Percentiles rank a stretch among this genome's conserved stretches.
phyloP scores from a whole-genome alignment of 2,888 invertebrate genomes.

The Hoplodrina ambigua region DNA sequence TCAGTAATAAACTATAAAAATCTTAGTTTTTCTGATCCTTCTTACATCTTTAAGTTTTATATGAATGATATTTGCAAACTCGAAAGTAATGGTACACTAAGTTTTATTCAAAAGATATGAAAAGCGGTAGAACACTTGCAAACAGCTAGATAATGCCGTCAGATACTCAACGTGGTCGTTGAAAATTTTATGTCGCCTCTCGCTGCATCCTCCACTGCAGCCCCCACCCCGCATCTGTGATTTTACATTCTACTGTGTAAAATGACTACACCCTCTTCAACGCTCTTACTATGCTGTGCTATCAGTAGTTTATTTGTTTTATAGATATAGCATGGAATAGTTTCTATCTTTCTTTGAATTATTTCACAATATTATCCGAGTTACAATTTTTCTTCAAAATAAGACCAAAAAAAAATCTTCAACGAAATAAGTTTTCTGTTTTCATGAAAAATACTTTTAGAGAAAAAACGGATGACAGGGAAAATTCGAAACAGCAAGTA shows the following conservation, averaged over 20 bases:
- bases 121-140: conserved; percentile 83
- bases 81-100: conserved; percentile 57
- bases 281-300: conserved; percentile 64
- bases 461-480: conserved; percentile 1
- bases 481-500: conserved; percentile 30
- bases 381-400: background rate
- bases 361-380: background rate
- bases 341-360: background rate
- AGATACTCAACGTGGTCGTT: conserved; percentile 86
- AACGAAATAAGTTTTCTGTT: background rate
- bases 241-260: conserved; percentile 43
- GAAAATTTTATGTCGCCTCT: conserved; percentile 88
- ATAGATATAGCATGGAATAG: conserved; percentile 1
- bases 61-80: conserved; percentile 39
- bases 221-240: conserved; percentile 74
- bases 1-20: background rate
- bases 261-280: conserved; percentile 68
- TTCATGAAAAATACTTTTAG: conserved; percentile 1
- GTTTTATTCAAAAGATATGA: conserved; percentile 87
- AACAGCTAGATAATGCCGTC: conserved; percentile 88
- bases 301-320: background rate
- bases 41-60: conserved; percentile 21
- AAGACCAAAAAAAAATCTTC: background rate
- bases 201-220: conserved; percentile 83
- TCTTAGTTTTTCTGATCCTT: background rate